A percentile compares a stretch with the other conserved stretches of the same genome.
Conservation (phyloP, 2,888 invertebrate genomes). For the Eristalis tenax region DNA sequence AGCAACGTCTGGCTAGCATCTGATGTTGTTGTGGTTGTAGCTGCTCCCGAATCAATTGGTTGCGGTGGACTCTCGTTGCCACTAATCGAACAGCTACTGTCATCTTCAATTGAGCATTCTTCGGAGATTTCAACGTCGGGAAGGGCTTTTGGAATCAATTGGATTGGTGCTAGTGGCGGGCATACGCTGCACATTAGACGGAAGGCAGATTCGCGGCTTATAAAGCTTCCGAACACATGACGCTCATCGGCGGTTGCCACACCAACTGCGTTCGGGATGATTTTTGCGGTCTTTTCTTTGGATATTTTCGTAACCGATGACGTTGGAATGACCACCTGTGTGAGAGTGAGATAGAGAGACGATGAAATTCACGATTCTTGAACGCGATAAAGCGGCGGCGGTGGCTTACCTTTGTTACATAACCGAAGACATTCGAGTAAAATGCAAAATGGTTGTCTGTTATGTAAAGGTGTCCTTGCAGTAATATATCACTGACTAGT, state of each 20-base stretch:
- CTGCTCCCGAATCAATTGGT: slow-evolving; percentile 54
- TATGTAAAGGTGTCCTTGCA: slow-evolving; percentile 96
- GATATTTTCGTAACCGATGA: slow-evolving; percentile 92
- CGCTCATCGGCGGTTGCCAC: slow-evolving; percentile 90
- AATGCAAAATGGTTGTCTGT: slow-evolving; percentile 97
- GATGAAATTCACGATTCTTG: no score
- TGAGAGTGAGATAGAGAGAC: neutral
- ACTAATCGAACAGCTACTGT: slow-evolving; percentile 83
- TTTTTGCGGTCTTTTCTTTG: slow-evolving; percentile 95
- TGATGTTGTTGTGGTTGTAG: slow-evolving; percentile 32
- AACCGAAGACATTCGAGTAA: slow-evolving; percentile 97
- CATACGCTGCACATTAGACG: slow-evolving; percentile 93
- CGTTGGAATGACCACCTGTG: slow-evolving; percentile 92
- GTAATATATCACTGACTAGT: slow-evolving; percentile 93
- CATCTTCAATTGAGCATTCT: slow-evolving; percentile 82
- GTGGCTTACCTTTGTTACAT: slow-evolving; percentile 95
- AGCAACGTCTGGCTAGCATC: slow-evolving; percentile 75
- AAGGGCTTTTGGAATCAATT: slow-evolving; percentile 77
- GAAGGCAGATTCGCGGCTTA: slow-evolving; percentile 93
- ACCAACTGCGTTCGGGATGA: slow-evolving; percentile 97
- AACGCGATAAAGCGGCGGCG: no score
- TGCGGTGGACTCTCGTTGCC: slow-evolving; percentile 82
- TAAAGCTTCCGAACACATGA: slow-evolving; percentile 94
- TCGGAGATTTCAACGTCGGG: slow-evolving; percentile 78
- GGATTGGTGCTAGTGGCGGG: slow-evolving; percentile 83